Base-by-base conservation (phyloP, 2,113 vertebrate genomes). In the Macroglossus sobrinus region DNA sequence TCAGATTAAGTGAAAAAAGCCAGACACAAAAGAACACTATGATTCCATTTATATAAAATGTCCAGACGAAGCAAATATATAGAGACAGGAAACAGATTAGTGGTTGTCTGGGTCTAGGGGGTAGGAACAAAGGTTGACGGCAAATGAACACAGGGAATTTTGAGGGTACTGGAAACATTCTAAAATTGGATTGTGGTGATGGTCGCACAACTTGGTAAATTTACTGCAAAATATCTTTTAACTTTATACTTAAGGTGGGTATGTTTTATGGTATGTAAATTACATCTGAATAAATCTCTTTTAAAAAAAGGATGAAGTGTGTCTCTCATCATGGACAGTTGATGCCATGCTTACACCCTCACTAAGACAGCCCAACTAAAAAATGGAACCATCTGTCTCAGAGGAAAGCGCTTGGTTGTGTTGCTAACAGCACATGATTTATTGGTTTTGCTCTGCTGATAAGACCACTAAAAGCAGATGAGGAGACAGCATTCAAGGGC, bases 401-500 rank as follows among this genome's bases (percentile, higher is more conserved):
- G 84, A 95, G 82, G 68, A 95, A 92, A 98, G 89, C 80, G 24
- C 76, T 97, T 84, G 86, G 90, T 97, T 90, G 71, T 87, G 86
- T 94, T 81, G 30, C 89, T 91, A 80, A 69, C 88, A 97, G 72
- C 64, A 33, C 75, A 69, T 57, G 84, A 93, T 97, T 98, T 90
- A 84, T 96, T 64, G 45, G 53, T 24, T 97, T 97, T 87, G 95
- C 85, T 93, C 35, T 79, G 84, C 85, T 95, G 95, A 97, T 97
- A 96, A 75, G 84, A 75, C 93, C 95, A 91, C 96, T 96, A 98
- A 97, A 97, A 97, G 97, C 90, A 94, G 97, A 84, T 85, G 96
- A 97, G 94, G 97, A 97, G 97, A 93, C 93, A 87, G 63, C 57
- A 93, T 92, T 97, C 98, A 98, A 97, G 97, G 97, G 79, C 97